These are phyloP conservation scores for Amaurobius ferox DNA, from an alignment of 2,888 invertebrate species.

Conservation along the genomic window DNA sequence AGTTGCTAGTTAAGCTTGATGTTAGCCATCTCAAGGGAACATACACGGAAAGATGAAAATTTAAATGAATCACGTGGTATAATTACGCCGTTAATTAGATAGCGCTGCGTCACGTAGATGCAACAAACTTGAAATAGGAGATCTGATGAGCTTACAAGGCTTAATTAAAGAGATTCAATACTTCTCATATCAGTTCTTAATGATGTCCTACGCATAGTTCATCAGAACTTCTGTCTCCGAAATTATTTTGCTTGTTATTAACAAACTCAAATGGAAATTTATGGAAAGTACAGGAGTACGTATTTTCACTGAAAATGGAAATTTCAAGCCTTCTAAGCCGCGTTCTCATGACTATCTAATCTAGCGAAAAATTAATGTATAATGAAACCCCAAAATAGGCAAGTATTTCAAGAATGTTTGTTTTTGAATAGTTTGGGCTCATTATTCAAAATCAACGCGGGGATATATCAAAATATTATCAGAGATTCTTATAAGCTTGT, in stretches of 20 bases:
- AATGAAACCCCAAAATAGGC: no score
- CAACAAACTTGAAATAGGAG: slow-evolving; percentile 30
- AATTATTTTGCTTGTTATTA: slow-evolving; percentile 38
- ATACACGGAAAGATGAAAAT: slow-evolving; percentile 29
- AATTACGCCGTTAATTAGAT: slow-evolving; percentile 48
- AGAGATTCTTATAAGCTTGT: no score
- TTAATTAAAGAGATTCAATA: slow-evolving; percentile 47
- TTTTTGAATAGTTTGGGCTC: no score
- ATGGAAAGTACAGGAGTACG: slow-evolving; percentile 9
- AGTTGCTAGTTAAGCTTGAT: slow-evolving; percentile 32
- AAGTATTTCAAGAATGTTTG: no score
- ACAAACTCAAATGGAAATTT: slow-evolving; percentile 3
- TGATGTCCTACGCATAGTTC: background rate
- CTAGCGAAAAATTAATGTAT: no score
- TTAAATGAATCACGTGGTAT: slow-evolving; percentile 25
- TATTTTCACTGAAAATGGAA: no score
- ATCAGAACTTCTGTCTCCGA: no score
- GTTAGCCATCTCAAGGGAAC: slow-evolving; percentile 39
- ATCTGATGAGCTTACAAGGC: slow-evolving; percentile 34
- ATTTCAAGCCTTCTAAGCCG: no score
- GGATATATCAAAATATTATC: no score
- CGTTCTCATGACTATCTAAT: no score
- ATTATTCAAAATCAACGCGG: no score
- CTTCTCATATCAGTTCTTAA: slow-evolving; percentile 39
- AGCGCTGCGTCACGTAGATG: slow-evolving; percentile 10